These are phyloP conservation scores for Melanophora roralis DNA, from an alignment of 2,888 invertebrate species.

Conservation along the genomic window DNA sequence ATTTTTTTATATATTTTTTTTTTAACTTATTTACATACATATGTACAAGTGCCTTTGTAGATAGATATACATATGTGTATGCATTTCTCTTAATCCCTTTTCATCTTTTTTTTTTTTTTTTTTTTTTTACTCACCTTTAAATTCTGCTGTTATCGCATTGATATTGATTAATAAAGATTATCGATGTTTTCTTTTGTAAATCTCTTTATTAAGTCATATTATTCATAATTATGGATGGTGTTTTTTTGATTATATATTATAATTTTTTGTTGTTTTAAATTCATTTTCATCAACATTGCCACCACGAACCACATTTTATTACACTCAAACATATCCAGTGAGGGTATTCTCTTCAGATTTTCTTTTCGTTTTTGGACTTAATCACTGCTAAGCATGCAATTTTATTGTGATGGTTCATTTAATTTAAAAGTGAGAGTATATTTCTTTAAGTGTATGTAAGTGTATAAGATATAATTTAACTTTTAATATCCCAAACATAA, in stretches of 20 bases:
- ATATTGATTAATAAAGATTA: too few relatives aligned
- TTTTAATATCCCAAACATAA: not conserved
- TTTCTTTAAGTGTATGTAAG: not conserved
- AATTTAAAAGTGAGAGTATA: slow-evolving; percentile 32
- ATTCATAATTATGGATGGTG: too few relatives aligned
- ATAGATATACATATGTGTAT: too few relatives aligned
- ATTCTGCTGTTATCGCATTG: too few relatives aligned
- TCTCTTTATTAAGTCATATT: too few relatives aligned
- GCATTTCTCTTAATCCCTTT: too few relatives aligned
- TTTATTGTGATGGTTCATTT: slow-evolving; percentile 47
- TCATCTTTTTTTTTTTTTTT: too few relatives aligned
- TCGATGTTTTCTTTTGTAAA: too few relatives aligned
- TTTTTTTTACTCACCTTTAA: too few relatives aligned
- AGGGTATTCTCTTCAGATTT: not conserved
- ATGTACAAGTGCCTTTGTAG: too few relatives aligned
- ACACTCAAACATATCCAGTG: not conserved
- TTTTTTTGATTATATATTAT: too few relatives aligned
- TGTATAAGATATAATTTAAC: not conserved
- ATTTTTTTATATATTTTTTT: not conserved
- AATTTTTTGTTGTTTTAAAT: too few relatives aligned
- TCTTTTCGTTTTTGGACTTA: slow-evolving; percentile 20
- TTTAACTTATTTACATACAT: not conserved
- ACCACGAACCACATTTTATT: slow-evolving; percentile 9
- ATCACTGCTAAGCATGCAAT: slow-evolving; percentile 49
- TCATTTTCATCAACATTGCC: not conserved